These are phyloP conservation scores for Pungitius pungitius DNA, from an alignment of 2,113 vertebrate genomes.

Conservation along the genomic window DNA sequence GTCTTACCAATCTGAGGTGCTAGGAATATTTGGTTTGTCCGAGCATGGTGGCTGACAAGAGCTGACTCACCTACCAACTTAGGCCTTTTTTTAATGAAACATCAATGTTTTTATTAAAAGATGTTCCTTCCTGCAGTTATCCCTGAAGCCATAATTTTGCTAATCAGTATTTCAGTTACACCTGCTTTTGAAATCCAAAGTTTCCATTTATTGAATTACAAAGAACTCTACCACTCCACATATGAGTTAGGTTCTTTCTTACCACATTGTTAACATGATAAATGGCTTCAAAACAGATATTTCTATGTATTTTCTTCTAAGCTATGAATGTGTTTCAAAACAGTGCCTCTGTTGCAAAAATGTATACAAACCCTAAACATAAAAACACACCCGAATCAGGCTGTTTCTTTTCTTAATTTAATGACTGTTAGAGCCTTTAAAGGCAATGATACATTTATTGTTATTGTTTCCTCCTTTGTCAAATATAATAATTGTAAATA, in stretches of 20 bases:
- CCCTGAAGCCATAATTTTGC: slow-evolving; percentile 10
- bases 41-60: not conserved
- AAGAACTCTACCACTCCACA: slow-evolving; percentile 5
- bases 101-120: slow-evolving; percentile 21
- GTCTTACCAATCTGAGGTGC: not conserved
- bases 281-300: slow-evolving; percentile 17
- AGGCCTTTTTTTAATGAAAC: too few relatives aligned
- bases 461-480: too few relatives aligned
- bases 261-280: slow-evolving; percentile 2
- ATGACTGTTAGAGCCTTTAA: not conserved
- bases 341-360: not conserved
- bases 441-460: not conserved
- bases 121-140: slow-evolving; percentile 19
- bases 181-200: slow-evolving; percentile 13
- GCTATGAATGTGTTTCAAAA: not conserved
- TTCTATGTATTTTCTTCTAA: not conserved
- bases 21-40: not conserved
- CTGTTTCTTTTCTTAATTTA: too few relatives aligned
- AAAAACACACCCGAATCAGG: not conserved
- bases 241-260: slow-evolving; percentile 10
- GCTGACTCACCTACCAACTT: not conserved
- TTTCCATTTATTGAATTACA: slow-evolving; percentile 40
- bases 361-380: not conserved
- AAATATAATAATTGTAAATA: too few relatives aligned
- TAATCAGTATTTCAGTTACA: slow-evolving; percentile 9